Conservation (phyloP, 2,888 invertebrate species). For the Abrostola tripartita region DNA sequence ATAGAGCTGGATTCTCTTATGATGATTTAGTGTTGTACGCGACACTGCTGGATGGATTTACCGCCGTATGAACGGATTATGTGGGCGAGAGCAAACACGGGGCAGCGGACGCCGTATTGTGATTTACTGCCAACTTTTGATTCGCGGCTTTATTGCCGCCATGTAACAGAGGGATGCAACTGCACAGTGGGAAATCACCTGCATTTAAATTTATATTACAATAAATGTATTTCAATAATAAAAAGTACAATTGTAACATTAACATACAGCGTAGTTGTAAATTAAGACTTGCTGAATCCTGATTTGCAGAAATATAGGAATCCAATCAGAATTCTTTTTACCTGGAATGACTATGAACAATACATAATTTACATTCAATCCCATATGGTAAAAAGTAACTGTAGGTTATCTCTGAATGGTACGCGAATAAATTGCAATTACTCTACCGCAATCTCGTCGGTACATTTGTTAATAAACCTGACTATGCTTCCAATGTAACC, state of each 20-base stretch:
- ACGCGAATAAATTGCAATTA: slow-evolving; percentile 67
- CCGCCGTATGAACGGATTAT: slow-evolving; percentile 87
- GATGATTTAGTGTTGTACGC: slow-evolving; percentile 86
- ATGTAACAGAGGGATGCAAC: slow-evolving; percentile 68
- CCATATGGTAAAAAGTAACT: slow-evolving; percentile 39
- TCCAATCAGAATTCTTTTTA: slow-evolving; percentile 29
- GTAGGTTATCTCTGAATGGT: slow-evolving; percentile 36
- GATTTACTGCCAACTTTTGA: slow-evolving; percentile 86
- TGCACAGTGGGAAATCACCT: slow-evolving; percentile 60
- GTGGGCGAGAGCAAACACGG: slow-evolving; percentile 88
- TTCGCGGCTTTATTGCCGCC: slow-evolving; percentile 84
- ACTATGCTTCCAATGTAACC: slow-evolving; percentile 72
- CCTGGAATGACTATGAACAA: slow-evolving; percentile 27
- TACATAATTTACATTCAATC: slow-evolving; percentile 35
- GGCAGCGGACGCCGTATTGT: slow-evolving; percentile 86
- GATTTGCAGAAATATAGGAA: slow-evolving; percentile 8
- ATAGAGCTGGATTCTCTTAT: slow-evolving; percentile 85
- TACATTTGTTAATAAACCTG: slow-evolving; percentile 81
- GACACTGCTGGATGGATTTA: slow-evolving; percentile 87
- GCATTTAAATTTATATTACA: slow-evolving; percentile 33
- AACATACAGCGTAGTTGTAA: neutral
- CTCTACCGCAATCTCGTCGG: slow-evolving; percentile 69
- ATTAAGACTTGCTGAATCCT: neutral
- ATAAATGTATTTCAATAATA: slow-evolving; percentile 23
- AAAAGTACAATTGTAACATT: neutral